A percentile compares a stretch with the other conserved stretches of the same genome.
These are phyloP conservation scores for Scophthalmus maximus DNA, from an alignment of 2,113 vertebrate species.

Conservation along the genomic window DNA sequence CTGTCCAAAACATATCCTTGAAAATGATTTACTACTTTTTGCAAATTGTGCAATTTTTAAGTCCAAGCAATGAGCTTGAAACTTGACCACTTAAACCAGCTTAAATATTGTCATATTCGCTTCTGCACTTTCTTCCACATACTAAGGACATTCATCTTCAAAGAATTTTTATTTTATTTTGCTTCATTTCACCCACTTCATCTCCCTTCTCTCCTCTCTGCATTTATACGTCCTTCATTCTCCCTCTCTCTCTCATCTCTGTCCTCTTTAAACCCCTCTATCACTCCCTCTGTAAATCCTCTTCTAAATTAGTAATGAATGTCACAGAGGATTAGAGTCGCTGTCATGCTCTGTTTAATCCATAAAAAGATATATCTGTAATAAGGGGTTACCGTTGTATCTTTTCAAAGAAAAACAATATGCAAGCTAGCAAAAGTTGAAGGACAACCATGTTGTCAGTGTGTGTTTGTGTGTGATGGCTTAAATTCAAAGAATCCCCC, in stretches of 20 bases:
- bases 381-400: not conserved
- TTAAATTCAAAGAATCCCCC: constrained; percentile 7
- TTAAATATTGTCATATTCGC: not conserved
- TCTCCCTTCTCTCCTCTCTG: constrained; percentile 2
- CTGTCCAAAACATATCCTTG: not conserved
- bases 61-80: not conserved
- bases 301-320: constrained; percentile 31
- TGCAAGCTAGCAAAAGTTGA: not conserved
- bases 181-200: constrained; percentile 1
- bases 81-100: not conserved
- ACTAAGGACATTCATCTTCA: constrained; percentile 4
- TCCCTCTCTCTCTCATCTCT: not conserved
- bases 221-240: not conserved
- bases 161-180: constrained; percentile 3
- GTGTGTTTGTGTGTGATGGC: not conserved
- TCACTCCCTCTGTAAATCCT: constrained; percentile 22
- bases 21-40: not conserved
- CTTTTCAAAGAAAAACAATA: constrained; percentile 10
- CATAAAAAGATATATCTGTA: constrained; percentile 25
- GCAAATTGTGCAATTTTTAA: not conserved
- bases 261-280: constrained; percentile 23
- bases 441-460: not conserved
- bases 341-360: constrained; percentile 46
- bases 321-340: constrained; percentile 33
- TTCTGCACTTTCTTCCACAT: not conserved